Conservation (phyloP, 2,888 invertebrate species). For the Apotomis turbidana region DNA sequence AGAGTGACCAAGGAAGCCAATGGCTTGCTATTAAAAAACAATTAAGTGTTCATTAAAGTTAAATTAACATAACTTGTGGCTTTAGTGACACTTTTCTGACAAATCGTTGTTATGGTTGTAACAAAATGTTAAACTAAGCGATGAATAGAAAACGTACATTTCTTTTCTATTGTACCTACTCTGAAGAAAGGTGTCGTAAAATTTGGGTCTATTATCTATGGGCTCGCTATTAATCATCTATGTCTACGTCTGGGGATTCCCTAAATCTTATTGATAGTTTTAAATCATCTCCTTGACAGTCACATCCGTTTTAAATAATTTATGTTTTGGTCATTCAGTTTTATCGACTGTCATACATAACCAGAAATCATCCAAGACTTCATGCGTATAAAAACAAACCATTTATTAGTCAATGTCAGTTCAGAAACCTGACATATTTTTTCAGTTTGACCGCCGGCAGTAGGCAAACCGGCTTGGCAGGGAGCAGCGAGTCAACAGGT, state of each 20-base stretch:
- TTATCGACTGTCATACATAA: slow-evolving; percentile 20
- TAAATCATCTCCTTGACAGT: slow-evolving; percentile 17
- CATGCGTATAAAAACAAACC: slow-evolving; percentile 30
- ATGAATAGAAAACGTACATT: slow-evolving; percentile 20
- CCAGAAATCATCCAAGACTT: slow-evolving; percentile 21
- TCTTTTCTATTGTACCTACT: slow-evolving; percentile 29
- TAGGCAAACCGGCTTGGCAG: slow-evolving; percentile 74
- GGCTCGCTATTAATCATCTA: slow-evolving; percentile 15
- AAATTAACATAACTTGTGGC: slow-evolving; percentile 38
- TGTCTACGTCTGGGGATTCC: slow-evolving; percentile 14
- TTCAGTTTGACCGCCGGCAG: slow-evolving; percentile 52
- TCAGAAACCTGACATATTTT: slow-evolving; percentile 60
- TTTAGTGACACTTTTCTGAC: slow-evolving; percentile 38
- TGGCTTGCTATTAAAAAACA: slow-evolving; percentile 47
- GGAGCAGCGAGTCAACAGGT: slow-evolving; percentile 76
- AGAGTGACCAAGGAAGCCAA: slow-evolving; percentile 32
- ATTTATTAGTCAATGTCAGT: slow-evolving; percentile 52
- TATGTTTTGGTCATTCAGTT: slow-evolving; percentile 4
- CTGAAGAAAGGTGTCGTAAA: slow-evolving; percentile 17
- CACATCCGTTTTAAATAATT: slow-evolving; percentile 8
- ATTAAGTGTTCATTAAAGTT: slow-evolving; percentile 45
- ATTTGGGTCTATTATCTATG: slow-evolving; percentile 23
- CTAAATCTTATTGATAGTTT: slow-evolving; percentile 12
- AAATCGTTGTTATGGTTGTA: slow-evolving; percentile 31
- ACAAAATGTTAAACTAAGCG: slow-evolving; percentile 34